Evolutionary conservation across 2,797 vertebrate genomes (phyloP).

Genomic region (Ara ararauna): DNA sequence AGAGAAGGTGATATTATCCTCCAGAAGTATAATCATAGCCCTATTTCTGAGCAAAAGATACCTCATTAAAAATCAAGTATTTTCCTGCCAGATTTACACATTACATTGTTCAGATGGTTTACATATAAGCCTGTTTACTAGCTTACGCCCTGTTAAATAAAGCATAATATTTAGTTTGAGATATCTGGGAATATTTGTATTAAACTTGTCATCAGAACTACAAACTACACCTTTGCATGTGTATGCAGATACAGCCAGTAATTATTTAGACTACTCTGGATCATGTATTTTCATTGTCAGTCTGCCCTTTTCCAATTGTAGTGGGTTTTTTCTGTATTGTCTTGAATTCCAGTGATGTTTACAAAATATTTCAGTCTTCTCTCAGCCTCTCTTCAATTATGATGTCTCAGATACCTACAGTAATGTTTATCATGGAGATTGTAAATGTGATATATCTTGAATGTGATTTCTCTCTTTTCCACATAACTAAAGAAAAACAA

Average conservation of each 20-base stretch:
- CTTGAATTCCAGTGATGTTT: background rate
- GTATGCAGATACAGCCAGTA: background rate
- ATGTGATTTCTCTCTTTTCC: slow-evolving; percentile 29
- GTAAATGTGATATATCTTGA: background rate
- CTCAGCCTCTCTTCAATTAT: background rate
- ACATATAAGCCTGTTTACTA: background rate
- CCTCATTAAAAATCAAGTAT: slow-evolving; percentile 39
- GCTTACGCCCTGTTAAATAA: slow-evolving; percentile 29
- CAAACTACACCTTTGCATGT: background rate
- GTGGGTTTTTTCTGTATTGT: background rate
- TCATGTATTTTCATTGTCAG: background rate
- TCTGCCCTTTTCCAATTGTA: background rate
- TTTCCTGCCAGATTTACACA: background rate
- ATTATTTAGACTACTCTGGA: background rate
- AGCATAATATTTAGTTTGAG: slow-evolving; percentile 33
- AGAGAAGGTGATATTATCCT: background rate
- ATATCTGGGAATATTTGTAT: slow-evolving; percentile 13
- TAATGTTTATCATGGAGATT: background rate
- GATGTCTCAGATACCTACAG: background rate
- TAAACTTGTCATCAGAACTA: background rate
- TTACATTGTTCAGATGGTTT: slow-evolving; percentile 5
- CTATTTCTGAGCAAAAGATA: slow-evolving; percentile 48
- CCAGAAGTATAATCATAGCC: background rate
- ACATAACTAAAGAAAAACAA: background rate
- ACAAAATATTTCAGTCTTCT: background rate